Conservation (phyloP, 1,140 invertebrate genomes). For the Aphidius gifuensis region DNA sequence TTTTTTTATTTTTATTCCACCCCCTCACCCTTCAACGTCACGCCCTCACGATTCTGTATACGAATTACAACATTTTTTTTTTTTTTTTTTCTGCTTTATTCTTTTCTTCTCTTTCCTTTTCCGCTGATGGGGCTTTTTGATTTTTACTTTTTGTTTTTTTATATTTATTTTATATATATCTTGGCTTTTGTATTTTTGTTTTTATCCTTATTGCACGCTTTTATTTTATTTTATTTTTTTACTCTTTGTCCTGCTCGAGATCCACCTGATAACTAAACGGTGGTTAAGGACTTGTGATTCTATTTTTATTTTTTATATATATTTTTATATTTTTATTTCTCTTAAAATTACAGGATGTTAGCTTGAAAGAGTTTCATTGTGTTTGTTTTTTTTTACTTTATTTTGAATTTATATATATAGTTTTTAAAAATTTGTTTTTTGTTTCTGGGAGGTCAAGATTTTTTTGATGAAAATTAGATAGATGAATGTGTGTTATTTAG, state of each 20-base stretch:
- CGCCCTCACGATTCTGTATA: constrained; percentile 14
- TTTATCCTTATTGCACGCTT: background rate
- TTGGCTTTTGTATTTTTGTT: background rate
- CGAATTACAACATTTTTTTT: constrained; percentile 5
- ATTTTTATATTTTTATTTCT: no score
- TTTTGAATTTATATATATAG: no score
- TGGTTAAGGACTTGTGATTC: no score
- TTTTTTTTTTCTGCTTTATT: background rate
- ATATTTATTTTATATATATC: background rate
- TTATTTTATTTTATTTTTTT: background rate
- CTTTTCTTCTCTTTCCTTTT: constrained; percentile 11
- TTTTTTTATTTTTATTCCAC: background rate
- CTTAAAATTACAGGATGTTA: no score
- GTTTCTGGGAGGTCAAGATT: no score
- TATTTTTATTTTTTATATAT: no score
- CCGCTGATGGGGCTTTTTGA: background rate
- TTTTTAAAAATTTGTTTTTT: no score
- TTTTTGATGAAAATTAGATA: no score
- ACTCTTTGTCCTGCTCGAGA: background rate
- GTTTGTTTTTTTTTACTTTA: no score
- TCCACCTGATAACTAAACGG: no score
- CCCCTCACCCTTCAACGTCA: background rate
- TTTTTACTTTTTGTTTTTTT: background rate
- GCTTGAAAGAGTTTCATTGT: no score
- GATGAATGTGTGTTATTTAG: no score